Evolutionary conservation across 2,888 invertebrate genomes (phyloP), one percentile per base, ranked within the genome.

Genomic region (Orthosia gothica): DNA sequence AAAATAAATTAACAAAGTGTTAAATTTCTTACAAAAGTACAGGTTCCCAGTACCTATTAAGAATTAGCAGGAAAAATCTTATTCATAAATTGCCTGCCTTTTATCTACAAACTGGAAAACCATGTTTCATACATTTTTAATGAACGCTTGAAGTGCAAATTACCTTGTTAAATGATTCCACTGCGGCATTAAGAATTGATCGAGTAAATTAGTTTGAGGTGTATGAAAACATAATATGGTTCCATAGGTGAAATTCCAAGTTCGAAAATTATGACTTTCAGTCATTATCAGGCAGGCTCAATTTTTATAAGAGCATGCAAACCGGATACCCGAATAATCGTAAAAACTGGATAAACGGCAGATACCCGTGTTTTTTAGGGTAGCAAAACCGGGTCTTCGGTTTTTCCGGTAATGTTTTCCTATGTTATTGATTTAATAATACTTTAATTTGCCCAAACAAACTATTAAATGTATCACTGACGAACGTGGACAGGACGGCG

Each of bases 81-180:
- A 16, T 71, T 32, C 11, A 49, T 49, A 49, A 64, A 74, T 55
- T 57, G 18, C 50, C 18, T 18, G 52, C 61, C 23, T 49, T 83
- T 76, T 73, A 78, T 57, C 74, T 71, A 73, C 40, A 70, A 78
- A 82, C 70, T 74, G 67, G n/a, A 79, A 77, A 75, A 71, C 71
- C 79, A 66, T 86, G 88, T 82, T 70, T 68, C 59, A 76, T 88
- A 73, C 76, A 86, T 87, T 73, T 79, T 73, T 81, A 73, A 88
- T 76, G 50, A 59, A 72, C 59, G 32, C 73, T 61, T 61, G 76
- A 81, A 61, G 69, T 76, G 74, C 57, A 72, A 85, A 82, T 82
- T 65, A 70, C 40, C 20, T 70, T 73, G 55, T 62, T 79, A 82
- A 82, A 70, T 45, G 62, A 26, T 55, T 59, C 55, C 68, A 77